phyloP scores from a whole-genome alignment of 2,113 vertebrate species.

The Mormoops blainvillei region DNA sequence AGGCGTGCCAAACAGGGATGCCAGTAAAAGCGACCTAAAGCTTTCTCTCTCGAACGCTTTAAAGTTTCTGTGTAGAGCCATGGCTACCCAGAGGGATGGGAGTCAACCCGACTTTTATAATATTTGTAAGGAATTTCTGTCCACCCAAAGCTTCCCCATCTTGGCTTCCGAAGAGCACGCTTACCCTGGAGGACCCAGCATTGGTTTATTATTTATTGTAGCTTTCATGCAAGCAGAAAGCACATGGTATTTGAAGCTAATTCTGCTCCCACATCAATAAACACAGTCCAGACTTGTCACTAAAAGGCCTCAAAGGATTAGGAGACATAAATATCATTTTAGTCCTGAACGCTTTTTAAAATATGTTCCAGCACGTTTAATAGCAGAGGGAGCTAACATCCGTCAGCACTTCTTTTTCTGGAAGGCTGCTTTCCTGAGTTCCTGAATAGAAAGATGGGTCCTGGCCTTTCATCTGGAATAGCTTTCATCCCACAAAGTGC shows the following conservation, averaged over 20 bases:
- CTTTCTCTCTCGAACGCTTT: neutral
- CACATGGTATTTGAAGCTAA: conserved; percentile 46
- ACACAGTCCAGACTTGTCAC: neutral
- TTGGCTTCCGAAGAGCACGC: neutral
- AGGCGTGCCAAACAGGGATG: neutral
- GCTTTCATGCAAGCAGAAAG: conserved; percentile 11
- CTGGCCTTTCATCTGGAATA: neutral
- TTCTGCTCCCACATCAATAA: conserved; percentile 13
- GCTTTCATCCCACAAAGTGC: neutral
- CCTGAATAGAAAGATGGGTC: neutral
- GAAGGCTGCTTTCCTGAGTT: neutral
- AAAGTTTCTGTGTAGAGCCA: neutral
- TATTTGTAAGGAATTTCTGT: neutral
- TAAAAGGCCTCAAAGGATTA: conserved; percentile 33
- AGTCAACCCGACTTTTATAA: neutral
- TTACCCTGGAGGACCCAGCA: neutral
- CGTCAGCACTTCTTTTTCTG: neutral
- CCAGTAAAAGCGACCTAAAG: neutral
- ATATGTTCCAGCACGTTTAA: conserved; percentile 21
- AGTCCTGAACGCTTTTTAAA: conserved; percentile 35
- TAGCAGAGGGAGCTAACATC: neutral
- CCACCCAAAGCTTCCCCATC: neutral
- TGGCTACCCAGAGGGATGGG: neutral
- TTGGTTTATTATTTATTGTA: neutral
- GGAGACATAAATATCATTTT: conserved; percentile 45